phyloP scores from a whole-genome alignment of 2,797 vertebrate genomes.

The Oreonectes daqikongensis region DNA sequence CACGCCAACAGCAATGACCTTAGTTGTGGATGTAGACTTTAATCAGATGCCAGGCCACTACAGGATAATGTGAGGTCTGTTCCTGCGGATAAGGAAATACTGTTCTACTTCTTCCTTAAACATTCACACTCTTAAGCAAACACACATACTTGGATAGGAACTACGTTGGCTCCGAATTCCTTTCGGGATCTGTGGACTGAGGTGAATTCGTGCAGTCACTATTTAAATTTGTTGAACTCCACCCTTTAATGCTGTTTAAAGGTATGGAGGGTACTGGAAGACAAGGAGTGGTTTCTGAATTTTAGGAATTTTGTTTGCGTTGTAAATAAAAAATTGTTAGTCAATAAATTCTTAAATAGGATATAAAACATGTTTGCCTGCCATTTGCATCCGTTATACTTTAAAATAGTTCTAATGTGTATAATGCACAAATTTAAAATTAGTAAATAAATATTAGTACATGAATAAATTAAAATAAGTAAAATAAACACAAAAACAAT shows the following conservation, averaged over 20 bases:
- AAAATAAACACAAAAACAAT: not conserved
- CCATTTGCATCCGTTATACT: not conserved
- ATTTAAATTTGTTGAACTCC: constrained; percentile 34
- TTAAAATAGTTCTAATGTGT: not conserved
- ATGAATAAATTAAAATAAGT: not conserved
- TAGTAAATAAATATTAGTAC: not conserved
- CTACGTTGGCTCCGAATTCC: constrained; percentile 33
- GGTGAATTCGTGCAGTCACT: constrained; percentile 41
- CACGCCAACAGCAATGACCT: constrained; percentile 53
- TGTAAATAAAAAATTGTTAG: not conserved
- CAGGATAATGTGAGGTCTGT: constrained; percentile 65
- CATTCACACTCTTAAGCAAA: constrained; percentile 48
- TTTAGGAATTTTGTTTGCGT: constrained; percentile 51
- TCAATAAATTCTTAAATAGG: not conserved
- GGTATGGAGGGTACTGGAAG: constrained; percentile 15
- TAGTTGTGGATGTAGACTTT: constrained; percentile 53
- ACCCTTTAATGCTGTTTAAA: constrained; percentile 20
- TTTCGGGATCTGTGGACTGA: constrained; percentile 19
- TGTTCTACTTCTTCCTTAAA: constrained; percentile 60
- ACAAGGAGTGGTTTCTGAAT: constrained; percentile 29
- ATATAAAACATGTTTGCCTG: not conserved
- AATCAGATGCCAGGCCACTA: constrained; percentile 61
- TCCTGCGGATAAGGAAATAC: constrained; percentile 60
- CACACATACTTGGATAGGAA: constrained; percentile 39
- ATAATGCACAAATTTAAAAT: not conserved